These are phyloP conservation scores for Crenuchus spilurus DNA, from an alignment of 2,797 vertebrate species.

Conservation along the genomic window DNA sequence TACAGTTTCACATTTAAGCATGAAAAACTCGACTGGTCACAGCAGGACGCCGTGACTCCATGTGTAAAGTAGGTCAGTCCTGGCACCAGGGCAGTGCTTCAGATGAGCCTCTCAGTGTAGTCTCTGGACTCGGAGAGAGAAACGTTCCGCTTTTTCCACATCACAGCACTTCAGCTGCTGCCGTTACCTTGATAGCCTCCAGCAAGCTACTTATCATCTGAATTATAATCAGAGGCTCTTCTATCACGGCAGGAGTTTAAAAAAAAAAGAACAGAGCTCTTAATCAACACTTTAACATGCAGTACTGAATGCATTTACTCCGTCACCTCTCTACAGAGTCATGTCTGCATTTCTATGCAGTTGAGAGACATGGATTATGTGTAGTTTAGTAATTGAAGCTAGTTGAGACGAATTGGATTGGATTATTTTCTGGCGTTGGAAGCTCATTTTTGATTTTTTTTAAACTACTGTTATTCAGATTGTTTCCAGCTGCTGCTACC, in stretches of 20 bases:
- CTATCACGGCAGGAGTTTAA: not conserved
- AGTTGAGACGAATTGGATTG: not conserved
- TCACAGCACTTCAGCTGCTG: slow-evolving; percentile 9
- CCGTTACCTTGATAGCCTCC: slow-evolving; percentile 21
- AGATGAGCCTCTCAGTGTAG: slow-evolving; percentile 52
- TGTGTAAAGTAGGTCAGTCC: slow-evolving; percentile 71
- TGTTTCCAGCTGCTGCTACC: no score
- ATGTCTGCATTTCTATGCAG: slow-evolving; percentile 4
- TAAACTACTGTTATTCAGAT: no score
- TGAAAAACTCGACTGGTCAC: slow-evolving; percentile 58
- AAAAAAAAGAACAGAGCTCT: slow-evolving; percentile 30
- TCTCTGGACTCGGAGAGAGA: slow-evolving; percentile 9
- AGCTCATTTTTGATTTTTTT: no score
- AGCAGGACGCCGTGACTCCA: slow-evolving; percentile 56
- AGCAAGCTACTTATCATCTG: slow-evolving; percentile 44
- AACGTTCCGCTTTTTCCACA: slow-evolving; percentile 22
- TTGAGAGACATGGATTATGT: not conserved
- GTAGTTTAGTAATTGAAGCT: not conserved
- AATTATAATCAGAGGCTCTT: slow-evolving; percentile 45
- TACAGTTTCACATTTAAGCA: slow-evolving; percentile 46
- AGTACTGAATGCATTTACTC: slow-evolving; percentile 21
- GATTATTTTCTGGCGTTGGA: not conserved
- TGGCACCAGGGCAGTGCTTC: slow-evolving; percentile 63
- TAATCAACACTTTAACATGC: slow-evolving; percentile 30
- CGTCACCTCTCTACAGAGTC: not conserved